Conservation (phyloP, 1,140 invertebrate genomes). For the Caerostris darwini region DNA sequence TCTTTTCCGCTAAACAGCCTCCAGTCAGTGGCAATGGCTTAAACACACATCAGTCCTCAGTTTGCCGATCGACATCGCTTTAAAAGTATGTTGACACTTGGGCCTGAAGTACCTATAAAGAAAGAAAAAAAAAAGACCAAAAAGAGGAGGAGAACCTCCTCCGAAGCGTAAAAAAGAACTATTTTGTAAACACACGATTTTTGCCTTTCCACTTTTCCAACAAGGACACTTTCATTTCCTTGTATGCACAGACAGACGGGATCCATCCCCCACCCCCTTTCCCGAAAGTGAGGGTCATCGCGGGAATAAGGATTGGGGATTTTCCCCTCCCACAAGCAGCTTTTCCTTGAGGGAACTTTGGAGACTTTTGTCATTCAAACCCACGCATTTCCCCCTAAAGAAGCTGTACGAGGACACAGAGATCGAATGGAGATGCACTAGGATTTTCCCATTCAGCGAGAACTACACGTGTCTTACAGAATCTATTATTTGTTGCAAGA, state of each 20-base stretch:
- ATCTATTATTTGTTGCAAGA: too few species aligned
- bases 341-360: neutral
- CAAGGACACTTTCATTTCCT: slow-evolving; percentile 26
- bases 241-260: neutral
- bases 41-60: slow-evolving; percentile 1
- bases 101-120: neutral
- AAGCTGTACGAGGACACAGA: neutral
- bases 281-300: neutral
- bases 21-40: neutral
- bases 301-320: neutral
- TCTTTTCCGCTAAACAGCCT: neutral
- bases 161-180: neutral
- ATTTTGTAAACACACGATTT: slow-evolving; percentile 18
- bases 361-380: neutral
- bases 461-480: too few species aligned
- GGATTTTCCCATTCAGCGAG: too few species aligned
- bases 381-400: neutral
- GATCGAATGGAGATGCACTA: too few species aligned
- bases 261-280: neutral
- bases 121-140: neutral
- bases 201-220: neutral
- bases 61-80: slow-evolving; percentile 26
- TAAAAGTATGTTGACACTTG: neutral
- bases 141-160: neutral
- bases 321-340: neutral